A percentile compares a stretch with the other conserved stretches of the same genome.
phyloP scores from a whole-genome alignment of 2,888 invertebrate genomes.

The Pseudococcus viburni region DNA sequence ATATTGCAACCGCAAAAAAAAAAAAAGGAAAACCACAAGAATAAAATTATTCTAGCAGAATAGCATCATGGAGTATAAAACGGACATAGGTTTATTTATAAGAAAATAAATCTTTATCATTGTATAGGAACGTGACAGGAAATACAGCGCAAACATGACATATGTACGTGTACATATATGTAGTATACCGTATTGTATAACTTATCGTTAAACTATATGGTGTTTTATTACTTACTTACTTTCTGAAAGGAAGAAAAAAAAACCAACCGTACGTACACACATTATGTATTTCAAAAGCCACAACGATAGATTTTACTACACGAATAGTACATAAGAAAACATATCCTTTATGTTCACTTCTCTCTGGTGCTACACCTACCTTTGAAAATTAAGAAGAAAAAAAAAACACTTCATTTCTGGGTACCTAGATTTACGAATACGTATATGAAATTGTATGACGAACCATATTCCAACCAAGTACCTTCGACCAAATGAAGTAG shows the following conservation, averaged over 20 bases:
- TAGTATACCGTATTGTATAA: slow-evolving; percentile 18
- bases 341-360: neutral
- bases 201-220: slow-evolving; percentile 25
- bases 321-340: slow-evolving; percentile 4
- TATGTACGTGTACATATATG: slow-evolving; percentile 16
- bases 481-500: neutral
- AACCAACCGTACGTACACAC: neutral
- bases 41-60: slow-evolving; percentile 48
- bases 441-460: neutral
- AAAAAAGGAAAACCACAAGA: slow-evolving; percentile 1
- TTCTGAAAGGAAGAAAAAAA: neutral
- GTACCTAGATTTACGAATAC: neutral
- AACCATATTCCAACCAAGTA: neutral
- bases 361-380: neutral
- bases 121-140: slow-evolving; percentile 38
- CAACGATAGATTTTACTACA: slow-evolving; percentile 28
- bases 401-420: neutral
- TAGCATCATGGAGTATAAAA: neutral
- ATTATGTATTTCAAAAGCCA: slow-evolving; percentile 42
- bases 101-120: slow-evolving; percentile 56
- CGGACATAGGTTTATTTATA: slow-evolving; percentile 55
- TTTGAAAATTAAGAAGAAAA: slow-evolving; percentile 36
- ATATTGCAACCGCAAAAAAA: neutral
- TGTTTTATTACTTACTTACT: slow-evolving; percentile 22
- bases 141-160: slow-evolving; percentile 32